phyloP scores from a whole-genome alignment of 2,888 invertebrate species.

The Sisyra nigra region DNA sequence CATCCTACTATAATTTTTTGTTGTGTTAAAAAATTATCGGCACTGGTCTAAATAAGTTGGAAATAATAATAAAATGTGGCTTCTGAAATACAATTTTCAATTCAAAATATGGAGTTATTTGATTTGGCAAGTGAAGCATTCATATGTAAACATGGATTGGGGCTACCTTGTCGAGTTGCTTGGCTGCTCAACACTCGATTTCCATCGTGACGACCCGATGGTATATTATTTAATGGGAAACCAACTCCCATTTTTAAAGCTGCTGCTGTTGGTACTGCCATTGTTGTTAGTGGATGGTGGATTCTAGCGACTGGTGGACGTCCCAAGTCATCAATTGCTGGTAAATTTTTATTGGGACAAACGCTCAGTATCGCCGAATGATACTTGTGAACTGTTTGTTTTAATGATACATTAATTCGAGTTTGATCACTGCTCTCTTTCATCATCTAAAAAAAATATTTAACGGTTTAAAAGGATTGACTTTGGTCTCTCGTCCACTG shows the following conservation, averaged over 20 bases:
- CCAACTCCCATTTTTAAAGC: slow-evolving; percentile 77
- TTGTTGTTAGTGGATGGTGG: slow-evolving; percentile 22
- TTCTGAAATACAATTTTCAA: no score
- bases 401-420: slow-evolving; percentile 38
- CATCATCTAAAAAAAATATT: slow-evolving; percentile 24
- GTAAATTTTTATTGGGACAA: slow-evolving; percentile 40
- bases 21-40: no score
- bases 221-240: slow-evolving; percentile 59
- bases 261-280: slow-evolving; percentile 67
- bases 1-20: no score
- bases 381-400: slow-evolving; percentile 41
- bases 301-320: slow-evolving; percentile 25
- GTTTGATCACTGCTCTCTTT: slow-evolving; percentile 49
- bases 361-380: slow-evolving; percentile 42
- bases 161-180: slow-evolving; percentile 39
- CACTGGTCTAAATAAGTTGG: no score
- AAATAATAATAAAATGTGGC: no score
- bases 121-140: no score
- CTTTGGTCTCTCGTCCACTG: not conserved
- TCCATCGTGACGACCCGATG: slow-evolving; percentile 47
- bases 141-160: no score
- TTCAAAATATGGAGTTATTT: no score
- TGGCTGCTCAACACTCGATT: slow-evolving; percentile 46
- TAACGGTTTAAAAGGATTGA: slow-evolving; percentile 1
- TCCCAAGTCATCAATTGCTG: slow-evolving; percentile 39